phyloP scores from a whole-genome alignment of 2,113 vertebrate species.

The Brienomyrus brachyistius region DNA sequence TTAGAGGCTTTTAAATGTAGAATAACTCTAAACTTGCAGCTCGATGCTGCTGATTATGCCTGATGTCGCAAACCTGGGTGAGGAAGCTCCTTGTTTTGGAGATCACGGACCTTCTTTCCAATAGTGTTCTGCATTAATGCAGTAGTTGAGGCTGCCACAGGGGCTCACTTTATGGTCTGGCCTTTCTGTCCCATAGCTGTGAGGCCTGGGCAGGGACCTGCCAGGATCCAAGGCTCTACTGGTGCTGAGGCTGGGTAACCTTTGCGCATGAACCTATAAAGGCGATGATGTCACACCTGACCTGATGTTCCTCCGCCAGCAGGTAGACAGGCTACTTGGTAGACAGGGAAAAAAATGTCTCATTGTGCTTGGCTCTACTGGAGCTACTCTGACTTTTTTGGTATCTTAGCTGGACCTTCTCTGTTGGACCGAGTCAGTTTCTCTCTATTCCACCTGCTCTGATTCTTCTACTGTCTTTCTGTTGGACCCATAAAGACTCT shows the following conservation, averaged over 20 bases:
- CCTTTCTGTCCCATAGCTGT: background rate
- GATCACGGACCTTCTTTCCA: background rate
- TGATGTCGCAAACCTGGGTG: background rate
- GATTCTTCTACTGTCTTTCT: background rate
- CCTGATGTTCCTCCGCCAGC: constrained; percentile 8
- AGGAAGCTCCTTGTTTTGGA: background rate
- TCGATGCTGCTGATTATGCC: background rate
- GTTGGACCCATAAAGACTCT: background rate
- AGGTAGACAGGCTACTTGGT: constrained; percentile 21
- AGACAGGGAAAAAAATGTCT: background rate
- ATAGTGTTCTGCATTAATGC: background rate
- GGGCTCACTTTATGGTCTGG: background rate
- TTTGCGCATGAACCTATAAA: background rate
- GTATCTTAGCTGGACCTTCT: background rate
- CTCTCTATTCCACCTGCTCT: background rate
- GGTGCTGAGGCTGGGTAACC: background rate
- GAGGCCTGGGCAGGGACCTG: background rate
- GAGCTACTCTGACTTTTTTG: background rate
- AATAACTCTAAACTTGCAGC: background rate
- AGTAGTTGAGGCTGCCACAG: background rate
- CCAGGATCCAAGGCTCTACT: background rate
- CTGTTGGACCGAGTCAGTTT: background rate
- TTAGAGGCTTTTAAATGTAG: background rate
- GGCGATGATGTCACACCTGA: constrained; percentile 1
- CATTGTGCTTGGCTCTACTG: background rate